phyloP scores from a whole-genome alignment of 2,113 vertebrate species.

The Ochotona princeps region DNA sequence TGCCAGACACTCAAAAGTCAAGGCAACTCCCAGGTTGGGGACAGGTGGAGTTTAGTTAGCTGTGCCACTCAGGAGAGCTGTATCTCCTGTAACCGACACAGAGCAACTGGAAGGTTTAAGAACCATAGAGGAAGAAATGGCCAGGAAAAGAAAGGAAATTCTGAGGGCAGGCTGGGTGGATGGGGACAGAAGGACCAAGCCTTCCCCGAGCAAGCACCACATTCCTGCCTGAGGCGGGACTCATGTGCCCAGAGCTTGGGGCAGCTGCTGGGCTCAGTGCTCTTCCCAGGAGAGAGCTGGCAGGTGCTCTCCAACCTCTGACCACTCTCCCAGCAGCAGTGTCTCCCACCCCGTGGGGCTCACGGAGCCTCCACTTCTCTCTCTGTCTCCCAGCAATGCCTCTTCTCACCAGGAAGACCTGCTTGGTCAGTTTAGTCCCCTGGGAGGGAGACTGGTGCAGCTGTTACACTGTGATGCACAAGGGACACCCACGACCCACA shows the following conservation, averaged over 20 bases:
- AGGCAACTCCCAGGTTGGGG: not conserved
- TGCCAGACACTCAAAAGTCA: conserved; percentile 30
- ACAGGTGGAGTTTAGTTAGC: not conserved
- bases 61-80: not conserved
- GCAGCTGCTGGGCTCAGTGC: not conserved
- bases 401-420: not conserved
- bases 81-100: not conserved
- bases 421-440: not conserved
- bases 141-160: conserved; percentile 19
- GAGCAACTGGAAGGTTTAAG: not conserved
- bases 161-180: not conserved
- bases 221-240: not conserved
- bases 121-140: not conserved
- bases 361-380: not conserved
- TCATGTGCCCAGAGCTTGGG: not conserved
- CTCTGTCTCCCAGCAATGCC: not conserved
- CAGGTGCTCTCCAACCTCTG: not conserved
- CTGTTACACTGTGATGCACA: too few species aligned
- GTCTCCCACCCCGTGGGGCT: not conserved
- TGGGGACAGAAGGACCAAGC: conserved; percentile 29
- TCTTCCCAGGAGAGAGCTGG: conserved; percentile 37
- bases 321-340: not conserved
- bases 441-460: too few species aligned
- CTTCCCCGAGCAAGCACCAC: conserved; percentile 20
- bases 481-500: too few species aligned